Conservation (phyloP, 2,797 vertebrate genomes). For the Phataginus tetradactyla region DNA sequence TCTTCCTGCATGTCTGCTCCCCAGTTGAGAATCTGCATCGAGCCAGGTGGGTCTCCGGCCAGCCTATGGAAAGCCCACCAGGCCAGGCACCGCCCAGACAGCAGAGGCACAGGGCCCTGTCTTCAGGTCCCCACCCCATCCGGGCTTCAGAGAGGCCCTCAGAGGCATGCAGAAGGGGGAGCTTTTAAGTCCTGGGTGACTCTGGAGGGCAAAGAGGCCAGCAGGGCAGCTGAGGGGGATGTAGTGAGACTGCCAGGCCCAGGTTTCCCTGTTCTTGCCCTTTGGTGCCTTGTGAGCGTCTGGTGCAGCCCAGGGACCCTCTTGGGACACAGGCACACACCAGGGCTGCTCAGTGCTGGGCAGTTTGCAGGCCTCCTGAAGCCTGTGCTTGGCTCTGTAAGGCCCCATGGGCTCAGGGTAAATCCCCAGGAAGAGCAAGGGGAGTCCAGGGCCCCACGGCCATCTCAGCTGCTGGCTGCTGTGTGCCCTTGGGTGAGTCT, state of each 20-base stretch:
- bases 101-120: fast-evolving
- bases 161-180: fast-evolving
- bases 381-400: too few relatives aligned
- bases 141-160: background rate
- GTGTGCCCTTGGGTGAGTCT: background rate
- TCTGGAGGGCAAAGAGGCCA: background rate
- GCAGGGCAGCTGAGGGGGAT: background rate
- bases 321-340: background rate
- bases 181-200: background rate
- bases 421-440: too few relatives aligned
- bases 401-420: fast-evolving
- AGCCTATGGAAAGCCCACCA: fast-evolving
- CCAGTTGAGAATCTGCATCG: too few relatives aligned
- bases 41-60: too few relatives aligned
- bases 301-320: background rate
- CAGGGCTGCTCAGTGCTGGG: fast-evolving
- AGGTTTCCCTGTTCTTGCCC: background rate
- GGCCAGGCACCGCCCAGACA: too few relatives aligned
- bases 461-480: background rate
- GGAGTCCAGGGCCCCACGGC: background rate
- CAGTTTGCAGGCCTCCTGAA: background rate
- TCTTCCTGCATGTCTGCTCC: background rate
- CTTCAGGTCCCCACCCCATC: background rate
- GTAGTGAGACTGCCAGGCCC: too few relatives aligned
- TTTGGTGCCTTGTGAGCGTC: background rate